Evolutionary conservation across 2,888 invertebrate species (phyloP).

Genomic region (Caradrina clavipalpis): DNA sequence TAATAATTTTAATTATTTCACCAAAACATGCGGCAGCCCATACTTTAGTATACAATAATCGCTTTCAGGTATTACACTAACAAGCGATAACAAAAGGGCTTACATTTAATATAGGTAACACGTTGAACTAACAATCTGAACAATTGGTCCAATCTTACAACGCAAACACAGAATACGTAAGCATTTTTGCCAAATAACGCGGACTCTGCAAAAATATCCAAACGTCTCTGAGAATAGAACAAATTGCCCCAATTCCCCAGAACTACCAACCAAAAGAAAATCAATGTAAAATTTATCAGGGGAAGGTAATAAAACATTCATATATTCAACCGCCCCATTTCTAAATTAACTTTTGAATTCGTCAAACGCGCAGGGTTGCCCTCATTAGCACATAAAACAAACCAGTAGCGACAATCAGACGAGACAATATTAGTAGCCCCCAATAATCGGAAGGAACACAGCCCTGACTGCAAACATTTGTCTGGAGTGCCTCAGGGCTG

Average conservation of each 20-base stretch:
- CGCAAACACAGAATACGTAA: constrained; percentile 8
- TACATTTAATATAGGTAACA: neutral
- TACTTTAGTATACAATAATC: no score
- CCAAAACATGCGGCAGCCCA: no score
- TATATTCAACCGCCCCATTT: constrained; percentile 70
- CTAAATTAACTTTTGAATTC: constrained; percentile 75
- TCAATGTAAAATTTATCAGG: constrained; percentile 60
- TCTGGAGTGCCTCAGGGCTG: constrained; percentile 83
- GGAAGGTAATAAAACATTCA: constrained; percentile 71
- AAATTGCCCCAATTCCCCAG: constrained; percentile 54
- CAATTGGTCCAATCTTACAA: constrained; percentile 24
- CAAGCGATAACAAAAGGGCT: neutral
- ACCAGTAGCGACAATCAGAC: constrained; percentile 65
- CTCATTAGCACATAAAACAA: constrained; percentile 76
- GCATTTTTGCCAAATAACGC: constrained; percentile 20
- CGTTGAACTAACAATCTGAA: neutral
- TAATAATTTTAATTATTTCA: no score
- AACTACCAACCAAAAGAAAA: constrained; percentile 65
- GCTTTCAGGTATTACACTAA: neutral
- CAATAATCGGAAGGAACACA: constrained; percentile 62
- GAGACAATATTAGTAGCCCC: constrained; percentile 58
- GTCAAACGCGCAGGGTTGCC: constrained; percentile 73
- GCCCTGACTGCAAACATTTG: constrained; percentile 83
- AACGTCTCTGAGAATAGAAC: neutral
- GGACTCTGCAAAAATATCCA: constrained; percentile 14